phyloP scores from a whole-genome alignment of 1,140 invertebrate species.

The Apis mellifera region Amel_HAv3.1 CM009945.2:7114501-7115000 shows the following conservation, averaged over 20 bases:
- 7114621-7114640: constrained; percentile 53
- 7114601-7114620: constrained; percentile 13
- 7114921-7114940: too few species aligned
- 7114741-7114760: constrained; percentile 4
- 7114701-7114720: constrained; percentile 48
- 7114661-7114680: constrained; percentile 78
- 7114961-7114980: too few species aligned
- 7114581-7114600: constrained; percentile 74
- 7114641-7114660: constrained; percentile 81
- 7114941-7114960: too few species aligned
- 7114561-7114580: constrained; percentile 78
- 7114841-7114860: too few species aligned
- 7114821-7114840: too few species aligned
- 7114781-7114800: constrained; percentile 10
- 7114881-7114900: constrained; percentile 2
- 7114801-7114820: background rate
- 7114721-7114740: constrained; percentile 40
- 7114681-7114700: constrained; percentile 70
- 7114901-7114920: too few species aligned
- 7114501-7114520: constrained; percentile 2
- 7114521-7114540: constrained; percentile 38
- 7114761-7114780: background rate
- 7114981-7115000: too few species aligned
- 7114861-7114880: background rate
- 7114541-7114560: constrained; percentile 61